Conservation (phyloP, 2,113 vertebrate genomes). For the Gnathonemus longibarbis region DNA sequence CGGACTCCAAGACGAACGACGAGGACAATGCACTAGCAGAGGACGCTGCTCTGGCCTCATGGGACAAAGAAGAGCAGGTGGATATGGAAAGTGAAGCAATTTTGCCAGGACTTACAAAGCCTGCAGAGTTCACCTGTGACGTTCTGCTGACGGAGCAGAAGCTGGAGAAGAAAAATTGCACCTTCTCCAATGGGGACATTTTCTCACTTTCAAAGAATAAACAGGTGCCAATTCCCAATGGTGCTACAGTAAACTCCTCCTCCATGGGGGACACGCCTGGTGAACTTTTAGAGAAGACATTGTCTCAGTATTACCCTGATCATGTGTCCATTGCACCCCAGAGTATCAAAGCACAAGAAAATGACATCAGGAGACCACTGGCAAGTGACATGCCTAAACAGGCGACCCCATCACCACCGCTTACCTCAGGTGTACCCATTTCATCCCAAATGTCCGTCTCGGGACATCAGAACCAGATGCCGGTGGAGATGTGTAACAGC, state of each 20-base stretch:
- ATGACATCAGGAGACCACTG: constrained; percentile 66
- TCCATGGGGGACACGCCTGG: constrained; percentile 73
- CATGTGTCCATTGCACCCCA: constrained; percentile 77
- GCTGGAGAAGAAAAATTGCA: constrained; percentile 62
- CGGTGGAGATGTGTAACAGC: constrained; percentile 53
- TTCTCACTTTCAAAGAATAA: constrained; percentile 72
- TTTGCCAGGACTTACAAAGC: constrained; percentile 52
- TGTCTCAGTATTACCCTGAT: constrained; percentile 83
- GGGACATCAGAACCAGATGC: constrained; percentile 65
- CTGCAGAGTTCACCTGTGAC: constrained; percentile 55
- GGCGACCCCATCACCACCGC: constrained; percentile 61
- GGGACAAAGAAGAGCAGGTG: constrained; percentile 41
- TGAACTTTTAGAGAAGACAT: constrained; percentile 79
- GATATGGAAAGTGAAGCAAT: constrained; percentile 48
- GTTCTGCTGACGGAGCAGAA: constrained; percentile 54
- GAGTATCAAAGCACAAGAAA: constrained; percentile 69
- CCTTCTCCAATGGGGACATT: constrained; percentile 68
- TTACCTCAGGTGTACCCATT: constrained; percentile 83
- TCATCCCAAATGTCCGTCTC: constrained; percentile 69
- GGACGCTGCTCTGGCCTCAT: constrained; percentile 44
- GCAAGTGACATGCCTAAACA: constrained; percentile 63
- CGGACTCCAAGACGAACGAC: constrained; percentile 65
- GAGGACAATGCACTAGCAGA: constrained; percentile 49
- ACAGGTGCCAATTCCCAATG: constrained; percentile 76
- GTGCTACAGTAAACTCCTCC: constrained; percentile 79